phyloP scores from a whole-genome alignment of 2,797 vertebrate species.

The Urosaurus nigricauda region DNA sequence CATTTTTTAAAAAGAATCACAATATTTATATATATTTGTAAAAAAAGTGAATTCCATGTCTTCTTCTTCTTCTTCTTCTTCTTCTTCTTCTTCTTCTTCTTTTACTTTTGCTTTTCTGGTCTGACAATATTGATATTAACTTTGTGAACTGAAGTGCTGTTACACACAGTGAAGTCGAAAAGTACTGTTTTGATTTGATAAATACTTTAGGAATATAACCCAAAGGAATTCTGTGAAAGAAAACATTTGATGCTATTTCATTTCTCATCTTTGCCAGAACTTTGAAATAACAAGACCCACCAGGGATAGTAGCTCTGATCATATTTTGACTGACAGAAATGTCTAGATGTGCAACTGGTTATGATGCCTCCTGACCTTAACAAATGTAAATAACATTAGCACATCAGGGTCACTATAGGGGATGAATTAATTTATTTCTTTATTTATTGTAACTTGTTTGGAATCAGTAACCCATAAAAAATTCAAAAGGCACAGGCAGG shows the following conservation, averaged over 20 bases:
- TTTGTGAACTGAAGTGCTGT: constrained; percentile 57
- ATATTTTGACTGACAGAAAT: constrained; percentile 10
- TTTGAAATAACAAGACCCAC: constrained; percentile 53
- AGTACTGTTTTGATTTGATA: constrained; percentile 70
- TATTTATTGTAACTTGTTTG: constrained; percentile 5
- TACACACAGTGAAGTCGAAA: constrained; percentile 66
- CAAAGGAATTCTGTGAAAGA: constrained; percentile 62
- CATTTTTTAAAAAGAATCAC: background rate
- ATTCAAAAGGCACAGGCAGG: constrained; percentile 52
- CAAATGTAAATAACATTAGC: constrained; percentile 45
- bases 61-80: too few species aligned
- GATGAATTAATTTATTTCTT: constrained; percentile 8
- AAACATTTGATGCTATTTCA: constrained; percentile 55
- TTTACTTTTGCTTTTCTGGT: constrained; percentile 30
- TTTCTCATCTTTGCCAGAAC: constrained; percentile 60
- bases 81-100: too few species aligned
- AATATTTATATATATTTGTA: background rate
- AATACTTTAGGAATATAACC: constrained; percentile 67
- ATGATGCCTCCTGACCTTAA: constrained; percentile 17
- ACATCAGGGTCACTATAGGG: constrained; percentile 17
- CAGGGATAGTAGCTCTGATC: constrained; percentile 29
- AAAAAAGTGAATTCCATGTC: too few species aligned
- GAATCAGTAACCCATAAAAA: constrained; percentile 35
- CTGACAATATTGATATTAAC: constrained; percentile 46
- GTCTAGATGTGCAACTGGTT: constrained; percentile 38